Conservation (phyloP, 2,113 vertebrate species). For the Cricetomys ansorgei region DNA sequence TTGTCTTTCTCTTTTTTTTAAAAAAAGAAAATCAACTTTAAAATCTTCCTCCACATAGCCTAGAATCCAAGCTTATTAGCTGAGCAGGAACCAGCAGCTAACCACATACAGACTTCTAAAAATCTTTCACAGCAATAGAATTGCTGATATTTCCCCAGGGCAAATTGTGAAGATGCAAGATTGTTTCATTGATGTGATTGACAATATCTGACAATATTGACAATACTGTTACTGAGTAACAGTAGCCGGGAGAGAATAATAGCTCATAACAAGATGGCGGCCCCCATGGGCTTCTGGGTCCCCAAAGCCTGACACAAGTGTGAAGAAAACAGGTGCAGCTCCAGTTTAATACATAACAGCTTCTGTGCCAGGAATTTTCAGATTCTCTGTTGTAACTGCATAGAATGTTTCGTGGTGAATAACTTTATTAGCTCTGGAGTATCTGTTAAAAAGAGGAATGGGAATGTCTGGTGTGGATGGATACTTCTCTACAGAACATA, state of each 20-base stretch:
- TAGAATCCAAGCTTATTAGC: constrained; percentile 12
- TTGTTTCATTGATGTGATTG: constrained; percentile 19
- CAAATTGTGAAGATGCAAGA: constrained; percentile 61
- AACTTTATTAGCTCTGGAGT: constrained; percentile 52
- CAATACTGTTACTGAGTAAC: too few species aligned
- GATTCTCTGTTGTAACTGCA: constrained; percentile 48
- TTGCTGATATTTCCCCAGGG: constrained; percentile 57
- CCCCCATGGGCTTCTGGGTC: constrained; percentile 53
- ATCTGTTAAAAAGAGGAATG: not conserved
- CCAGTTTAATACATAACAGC: constrained; percentile 49
- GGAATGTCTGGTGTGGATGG: not conserved
- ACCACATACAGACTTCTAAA: not conserved
- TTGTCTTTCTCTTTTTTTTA: not conserved
- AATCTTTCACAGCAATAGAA: constrained; percentile 42
- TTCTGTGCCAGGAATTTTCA: constrained; percentile 38
- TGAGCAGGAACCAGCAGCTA: constrained; percentile 42
- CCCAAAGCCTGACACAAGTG: constrained; percentile 35
- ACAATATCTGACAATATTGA: too few species aligned
- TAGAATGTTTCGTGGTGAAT: not conserved
- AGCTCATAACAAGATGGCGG: not conserved
- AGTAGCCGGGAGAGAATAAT: constrained; percentile 58
- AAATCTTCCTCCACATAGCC: not conserved
- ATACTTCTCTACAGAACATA: not conserved
- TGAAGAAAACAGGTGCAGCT: constrained; percentile 61
- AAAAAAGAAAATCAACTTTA: not conserved